A percentile compares a stretch with the other conserved stretches of the same genome.
Evolutionary conservation across 2,113 vertebrate species (phyloP).

Genomic region (Erpornis zantholeuca): DNA sequence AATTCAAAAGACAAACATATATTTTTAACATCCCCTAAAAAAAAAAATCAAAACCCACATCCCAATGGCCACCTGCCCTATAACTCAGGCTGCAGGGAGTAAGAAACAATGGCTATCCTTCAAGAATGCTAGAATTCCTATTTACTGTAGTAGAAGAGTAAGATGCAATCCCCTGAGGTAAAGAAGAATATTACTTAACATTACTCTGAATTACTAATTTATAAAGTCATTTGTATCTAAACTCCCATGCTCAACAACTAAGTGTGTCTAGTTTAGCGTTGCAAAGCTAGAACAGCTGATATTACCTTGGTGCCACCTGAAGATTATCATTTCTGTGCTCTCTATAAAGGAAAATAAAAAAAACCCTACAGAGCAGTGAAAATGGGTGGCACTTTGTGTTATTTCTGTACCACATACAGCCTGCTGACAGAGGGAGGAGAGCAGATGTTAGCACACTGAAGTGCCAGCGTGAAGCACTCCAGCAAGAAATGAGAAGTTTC

Average conservation of each 20-base stretch:
- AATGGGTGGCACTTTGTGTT: conserved; percentile 29
- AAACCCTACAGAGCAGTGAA: neutral
- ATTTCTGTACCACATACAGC: conserved; percentile 23
- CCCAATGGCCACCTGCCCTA: neutral
- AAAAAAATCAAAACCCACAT: neutral
- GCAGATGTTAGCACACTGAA: conserved; percentile 51
- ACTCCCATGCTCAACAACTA: neutral
- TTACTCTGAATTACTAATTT: neutral
- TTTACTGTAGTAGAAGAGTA: neutral
- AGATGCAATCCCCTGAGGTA: neutral
- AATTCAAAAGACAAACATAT: neutral
- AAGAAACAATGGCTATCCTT: neutral
- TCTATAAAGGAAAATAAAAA: conserved; percentile 34
- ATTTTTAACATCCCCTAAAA: neutral
- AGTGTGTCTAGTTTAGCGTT: neutral
- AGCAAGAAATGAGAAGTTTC: neutral
- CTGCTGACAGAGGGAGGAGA: conserved; percentile 44
- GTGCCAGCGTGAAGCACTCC: neutral
- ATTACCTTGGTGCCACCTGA: neutral
- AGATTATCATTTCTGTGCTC: conserved; percentile 42
- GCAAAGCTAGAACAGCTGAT: neutral
- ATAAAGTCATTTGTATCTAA: neutral
- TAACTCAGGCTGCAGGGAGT: neutral
- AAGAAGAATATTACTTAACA: neutral
- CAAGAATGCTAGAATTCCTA: neutral